phyloP scores from a whole-genome alignment of 2,888 invertebrate species.

The Dioctria linearis region DNA sequence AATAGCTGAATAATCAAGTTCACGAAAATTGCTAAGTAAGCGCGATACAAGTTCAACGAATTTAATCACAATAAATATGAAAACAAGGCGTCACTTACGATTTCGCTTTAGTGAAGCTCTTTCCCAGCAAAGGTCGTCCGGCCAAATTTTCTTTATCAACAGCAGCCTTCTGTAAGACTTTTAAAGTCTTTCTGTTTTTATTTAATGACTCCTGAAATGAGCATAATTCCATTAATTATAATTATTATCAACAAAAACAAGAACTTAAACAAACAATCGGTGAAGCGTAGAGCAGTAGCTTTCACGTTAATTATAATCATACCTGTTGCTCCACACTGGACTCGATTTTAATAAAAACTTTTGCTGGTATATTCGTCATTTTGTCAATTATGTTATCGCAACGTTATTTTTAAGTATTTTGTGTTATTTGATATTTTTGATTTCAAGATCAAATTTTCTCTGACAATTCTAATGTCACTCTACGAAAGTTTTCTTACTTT shows the following conservation, averaged over 20 bases:
- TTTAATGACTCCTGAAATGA: constrained; percentile 74
- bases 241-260: background rate
- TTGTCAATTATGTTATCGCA: constrained; percentile 56
- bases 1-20: background rate
- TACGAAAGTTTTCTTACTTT: background rate
- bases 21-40: background rate
- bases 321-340: constrained; percentile 69
- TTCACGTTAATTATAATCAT: constrained; percentile 32
- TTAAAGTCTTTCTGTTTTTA: constrained; percentile 79
- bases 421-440: too few species aligned
- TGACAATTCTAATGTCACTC: constrained; percentile 3
- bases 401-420: background rate
- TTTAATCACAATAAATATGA: background rate
- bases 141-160: constrained; percentile 84
- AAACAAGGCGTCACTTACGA: constrained; percentile 68
- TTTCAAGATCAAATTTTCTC: background rate
- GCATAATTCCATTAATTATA: background rate
- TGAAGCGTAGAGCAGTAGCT: background rate
- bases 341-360: constrained; percentile 70
- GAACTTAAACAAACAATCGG: too few species aligned
- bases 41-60: constrained; percentile 11
- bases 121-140: constrained; percentile 75
- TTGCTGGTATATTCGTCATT: constrained; percentile 68
- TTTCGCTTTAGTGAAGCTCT: constrained; percentile 73
- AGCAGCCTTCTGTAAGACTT: constrained; percentile 81